phyloP scores from a whole-genome alignment of 2,888 invertebrate genomes.

The Phyto melanocephala region DNA sequence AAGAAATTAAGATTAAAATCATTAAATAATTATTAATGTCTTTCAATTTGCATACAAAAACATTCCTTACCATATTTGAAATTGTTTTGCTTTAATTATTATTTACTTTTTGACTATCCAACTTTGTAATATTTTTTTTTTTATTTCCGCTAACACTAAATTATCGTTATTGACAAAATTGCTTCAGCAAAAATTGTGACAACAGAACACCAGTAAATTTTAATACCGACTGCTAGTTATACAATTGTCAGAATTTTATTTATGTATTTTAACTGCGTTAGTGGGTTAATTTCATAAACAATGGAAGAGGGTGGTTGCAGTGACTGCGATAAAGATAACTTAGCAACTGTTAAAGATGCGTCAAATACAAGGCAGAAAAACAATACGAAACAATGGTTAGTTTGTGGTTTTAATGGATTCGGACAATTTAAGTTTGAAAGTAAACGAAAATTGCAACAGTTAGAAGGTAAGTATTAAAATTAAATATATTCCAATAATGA shows the following conservation, averaged over 20 bases:
- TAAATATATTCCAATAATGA: too few relatives aligned
- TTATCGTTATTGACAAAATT: neutral
- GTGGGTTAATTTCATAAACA: neutral
- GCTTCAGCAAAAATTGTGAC: conserved; percentile 47
- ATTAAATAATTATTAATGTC: conserved; percentile 24
- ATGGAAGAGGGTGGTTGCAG: conserved; percentile 49
- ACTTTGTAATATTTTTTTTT: neutral
- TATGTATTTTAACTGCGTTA: neutral
- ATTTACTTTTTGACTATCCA: neutral
- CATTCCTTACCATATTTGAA: conserved; percentile 36
- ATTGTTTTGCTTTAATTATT: neutral
- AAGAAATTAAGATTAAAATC: conserved; percentile 25
- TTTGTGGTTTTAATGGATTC: conserved; percentile 77
- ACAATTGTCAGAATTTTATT: neutral
- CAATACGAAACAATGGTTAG: conserved; percentile 65
- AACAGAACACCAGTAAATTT: conserved; percentile 63
- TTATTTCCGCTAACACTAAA: neutral
- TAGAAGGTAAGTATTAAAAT: conserved; percentile 52
- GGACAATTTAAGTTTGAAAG: conserved; percentile 72
- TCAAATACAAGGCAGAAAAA: conserved; percentile 18
- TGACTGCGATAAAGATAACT: conserved; percentile 50
- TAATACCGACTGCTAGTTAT: conserved; percentile 52
- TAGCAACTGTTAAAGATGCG: conserved; percentile 50
- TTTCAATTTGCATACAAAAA: neutral
- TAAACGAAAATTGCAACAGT: conserved; percentile 57